Base-by-base conservation (phyloP, 2,797 vertebrate species). In the Poecilia gillii region DNA sequence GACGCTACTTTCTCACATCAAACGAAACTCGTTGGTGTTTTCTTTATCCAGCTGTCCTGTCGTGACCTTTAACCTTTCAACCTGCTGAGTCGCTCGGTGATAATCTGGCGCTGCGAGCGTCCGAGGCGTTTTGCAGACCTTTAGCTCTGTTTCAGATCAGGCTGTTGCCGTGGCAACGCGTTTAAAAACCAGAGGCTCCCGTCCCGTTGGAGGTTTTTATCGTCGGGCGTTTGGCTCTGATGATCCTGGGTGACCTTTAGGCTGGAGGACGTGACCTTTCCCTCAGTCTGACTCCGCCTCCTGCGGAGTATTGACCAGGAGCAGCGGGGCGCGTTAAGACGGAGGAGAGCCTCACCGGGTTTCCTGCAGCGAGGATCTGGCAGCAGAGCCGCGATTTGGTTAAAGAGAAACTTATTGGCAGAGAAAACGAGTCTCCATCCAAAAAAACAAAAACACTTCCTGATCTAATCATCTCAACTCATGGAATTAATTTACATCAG, bases 321-420 rank as follows among this genome's bases (percentile, higher is more conserved):
- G 20, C 91, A 89, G 91, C 87, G 83, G 89, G 91, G 82, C 43
- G 76, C 75, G 47, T 89, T 90, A 88, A 90, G 90, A 85, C 84
- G 81, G 88, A 87, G 81, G 81, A 90, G 85, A 41, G 8, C 7
- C 62, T 66, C 33, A 25, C 20, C 23, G 64, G 36, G 64, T 12
- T 41, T 41, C 39, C 36, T 68, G 64, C 36, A 39, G 36, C 20
- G 64, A 68, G 7, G 36, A 39, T 68, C 23, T 36, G 72, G 28
- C 72, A 51, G 46, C 28, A 49, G 70, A 72, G 8, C 12, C 20
- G 8, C 31, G 8, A 9, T 39, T 41, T 11, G 62, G 74, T 51
- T 75, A 33, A 68, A 39, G 49, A 46, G 72, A 71, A 6, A 41
- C 76, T 86, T 81, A 74, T 70, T 83, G 82, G 78, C 84, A 66